Base-by-base conservation (phyloP, 2,888 invertebrate species). In the Nematopogon swammerdamellus region DNA sequence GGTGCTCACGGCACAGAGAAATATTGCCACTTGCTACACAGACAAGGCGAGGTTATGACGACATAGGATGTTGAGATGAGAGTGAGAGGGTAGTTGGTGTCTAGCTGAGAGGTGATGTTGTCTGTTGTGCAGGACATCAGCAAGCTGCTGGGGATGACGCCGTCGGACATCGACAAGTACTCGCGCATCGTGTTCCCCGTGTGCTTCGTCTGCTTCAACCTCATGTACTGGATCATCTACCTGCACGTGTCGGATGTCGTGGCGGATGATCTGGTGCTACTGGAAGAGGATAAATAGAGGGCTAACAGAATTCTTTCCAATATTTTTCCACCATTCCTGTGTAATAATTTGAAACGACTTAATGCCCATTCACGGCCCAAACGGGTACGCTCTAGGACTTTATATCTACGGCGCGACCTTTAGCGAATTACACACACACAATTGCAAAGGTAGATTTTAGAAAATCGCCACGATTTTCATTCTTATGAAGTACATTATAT, bases 101-200 rank as follows among this genome's bases (percentile, higher is more conserved):
- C 36, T 14, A 6, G n/a, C 36, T 25, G 11, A 36, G 11, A 36
- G 36, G 11, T n/a, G n/a, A n/a, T n/a, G 36, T 36, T 8, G 36
- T 3, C 36, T 36, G 11, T 14, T 44, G 8, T 75, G 47, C 75
- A 85, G 85, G 92, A 93, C 72, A 91, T 93, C 77, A 93, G 92
- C 85, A 93, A 93, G 75, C 82, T 94, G 61, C 86, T 91, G 77
- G 93, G 92, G 63, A 91, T 95, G 72, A 95, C 95, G 63, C 96
- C 96, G 52, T 96, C 96, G 70, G 97, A 96, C 80, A 98, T 98
- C 77, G 98, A 98, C 86, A 97, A 97, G 82, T 97, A 97, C 75
- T 97, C 97, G 55, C 89, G 98, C 67, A 95, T 97, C 76, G 91
- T 97, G 64, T 99, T 99, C 76, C 98, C 98, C 50, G 93, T 97